Evolutionary conservation across 2,113 vertebrate species (phyloP).

Genomic region (Microcebus murinus): DNA sequence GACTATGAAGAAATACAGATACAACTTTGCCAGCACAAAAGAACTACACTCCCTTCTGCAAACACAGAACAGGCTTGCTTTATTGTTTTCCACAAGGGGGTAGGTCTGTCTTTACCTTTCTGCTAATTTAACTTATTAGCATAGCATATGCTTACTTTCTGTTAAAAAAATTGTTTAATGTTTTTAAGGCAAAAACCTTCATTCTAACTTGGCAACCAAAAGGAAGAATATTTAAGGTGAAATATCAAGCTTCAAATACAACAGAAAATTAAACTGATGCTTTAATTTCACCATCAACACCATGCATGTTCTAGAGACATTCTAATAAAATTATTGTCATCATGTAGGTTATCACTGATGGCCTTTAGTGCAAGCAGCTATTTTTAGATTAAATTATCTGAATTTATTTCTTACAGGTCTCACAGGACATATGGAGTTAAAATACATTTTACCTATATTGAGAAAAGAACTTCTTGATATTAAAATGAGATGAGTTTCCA

Average conservation of each 20-base stretch:
- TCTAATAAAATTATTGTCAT: not conserved
- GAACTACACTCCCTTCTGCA: not conserved
- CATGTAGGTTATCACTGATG: not conserved
- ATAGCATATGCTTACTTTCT: not conserved
- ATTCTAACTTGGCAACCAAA: not conserved
- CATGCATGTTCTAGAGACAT: not conserved
- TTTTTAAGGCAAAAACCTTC: conserved; percentile 5
- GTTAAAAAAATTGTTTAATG: conserved; percentile 1
- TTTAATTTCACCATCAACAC: conserved; percentile 53
- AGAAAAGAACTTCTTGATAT: conserved; percentile 10
- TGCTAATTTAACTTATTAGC: conserved; percentile 19
- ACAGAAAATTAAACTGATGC: not conserved
- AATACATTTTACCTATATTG: not conserved
- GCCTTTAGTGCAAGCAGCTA: not conserved
- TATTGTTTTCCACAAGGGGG: not conserved
- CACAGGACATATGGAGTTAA: not conserved
- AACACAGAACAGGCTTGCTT: not conserved
- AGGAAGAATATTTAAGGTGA: not conserved
- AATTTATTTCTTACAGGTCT: conserved; percentile 1
- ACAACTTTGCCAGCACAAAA: not conserved
- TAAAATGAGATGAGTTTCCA: conserved; percentile 14
- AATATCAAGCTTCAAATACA: conserved; percentile 14
- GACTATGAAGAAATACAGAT: not conserved
- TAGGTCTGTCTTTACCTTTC: not conserved
- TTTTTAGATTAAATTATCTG: conserved; percentile 44